Percentiles rank a stretch among this genome's conserved stretches.
phyloP scores from a whole-genome alignment of 2,113 vertebrate species.

The Varanus komodoensis region DNA sequence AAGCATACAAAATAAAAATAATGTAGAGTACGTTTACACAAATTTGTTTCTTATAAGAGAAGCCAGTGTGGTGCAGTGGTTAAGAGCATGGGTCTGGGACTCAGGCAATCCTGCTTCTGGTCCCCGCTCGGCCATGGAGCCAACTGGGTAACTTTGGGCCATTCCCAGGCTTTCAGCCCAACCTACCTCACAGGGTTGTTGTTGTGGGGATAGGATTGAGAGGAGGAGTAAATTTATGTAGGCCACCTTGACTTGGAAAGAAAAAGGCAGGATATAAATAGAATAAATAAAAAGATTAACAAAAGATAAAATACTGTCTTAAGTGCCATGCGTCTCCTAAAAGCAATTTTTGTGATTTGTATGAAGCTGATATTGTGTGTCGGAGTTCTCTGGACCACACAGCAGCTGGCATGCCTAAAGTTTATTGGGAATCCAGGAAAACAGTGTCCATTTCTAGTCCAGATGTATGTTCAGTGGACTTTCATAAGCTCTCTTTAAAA shows the following conservation, averaged over 20 bases:
- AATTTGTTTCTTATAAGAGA: not conserved
- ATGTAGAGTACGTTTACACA: not conserved
- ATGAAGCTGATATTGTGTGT: not conserved
- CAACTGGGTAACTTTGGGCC: too few relatives aligned
- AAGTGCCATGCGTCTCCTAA: not conserved
- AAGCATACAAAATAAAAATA: not conserved
- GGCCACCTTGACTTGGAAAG: too few relatives aligned
- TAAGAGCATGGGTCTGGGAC: too few relatives aligned
- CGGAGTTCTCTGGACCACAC: not conserved
- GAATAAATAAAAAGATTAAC: too few relatives aligned
- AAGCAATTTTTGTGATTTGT: not conserved
- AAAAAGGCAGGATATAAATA: too few relatives aligned
- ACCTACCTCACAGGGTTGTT: too few relatives aligned
- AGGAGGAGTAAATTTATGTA: too few relatives aligned
- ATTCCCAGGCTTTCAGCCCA: too few relatives aligned
- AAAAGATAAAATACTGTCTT: not conserved
- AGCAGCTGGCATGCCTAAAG: not conserved
- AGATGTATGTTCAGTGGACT: not conserved
- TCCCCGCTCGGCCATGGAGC: too few relatives aligned
- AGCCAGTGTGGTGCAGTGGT: too few relatives aligned
- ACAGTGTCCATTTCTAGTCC: not conserved
- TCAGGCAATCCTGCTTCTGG: too few relatives aligned
- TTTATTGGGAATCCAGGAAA: not conserved
- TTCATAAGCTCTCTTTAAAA: not conserved
- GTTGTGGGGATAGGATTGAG: too few relatives aligned